Evolutionary conservation across 1,140 invertebrate genomes (phyloP).

Genomic region (Bombus sibiricus): DNA sequence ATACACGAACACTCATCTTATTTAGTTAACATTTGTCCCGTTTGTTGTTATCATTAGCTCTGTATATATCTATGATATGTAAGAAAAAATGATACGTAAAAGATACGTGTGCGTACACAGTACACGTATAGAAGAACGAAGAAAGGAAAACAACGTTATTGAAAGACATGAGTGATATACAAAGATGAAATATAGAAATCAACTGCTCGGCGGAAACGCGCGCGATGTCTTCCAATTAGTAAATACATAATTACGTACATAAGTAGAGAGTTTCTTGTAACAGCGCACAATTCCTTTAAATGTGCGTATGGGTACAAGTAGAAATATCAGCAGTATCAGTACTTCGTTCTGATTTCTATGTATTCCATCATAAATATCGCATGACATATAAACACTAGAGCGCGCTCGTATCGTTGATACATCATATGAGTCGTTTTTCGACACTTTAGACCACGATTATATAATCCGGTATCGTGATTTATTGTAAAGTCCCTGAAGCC

Average conservation of each 20-base stretch:
- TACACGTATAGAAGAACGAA: background rate
- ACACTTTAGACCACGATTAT: too few relatives aligned
- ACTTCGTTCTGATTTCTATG: background rate
- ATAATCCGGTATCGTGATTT: too few relatives aligned
- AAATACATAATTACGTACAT: background rate
- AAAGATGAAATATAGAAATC: background rate
- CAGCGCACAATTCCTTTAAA: background rate
- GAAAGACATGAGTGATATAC: background rate
- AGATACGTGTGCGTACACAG: background rate
- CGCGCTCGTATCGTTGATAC: background rate
- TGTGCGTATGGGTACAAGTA: background rate
- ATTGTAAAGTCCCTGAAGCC: too few relatives aligned
- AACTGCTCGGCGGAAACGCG: background rate
- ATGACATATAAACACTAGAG: background rate
- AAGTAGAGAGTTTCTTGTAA: background rate
- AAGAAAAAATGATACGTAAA: background rate
- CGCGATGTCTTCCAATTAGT: background rate
- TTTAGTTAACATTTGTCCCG: slow-evolving; percentile 43
- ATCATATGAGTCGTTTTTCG: too few relatives aligned
- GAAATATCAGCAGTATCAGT: background rate
- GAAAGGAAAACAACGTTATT: background rate
- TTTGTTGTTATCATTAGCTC: background rate
- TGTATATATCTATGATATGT: background rate
- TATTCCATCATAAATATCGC: background rate
- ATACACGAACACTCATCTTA: slow-evolving; percentile 61